Base-by-base conservation (phyloP, 2,888 invertebrate species). In the Spilarctia lutea region DNA sequence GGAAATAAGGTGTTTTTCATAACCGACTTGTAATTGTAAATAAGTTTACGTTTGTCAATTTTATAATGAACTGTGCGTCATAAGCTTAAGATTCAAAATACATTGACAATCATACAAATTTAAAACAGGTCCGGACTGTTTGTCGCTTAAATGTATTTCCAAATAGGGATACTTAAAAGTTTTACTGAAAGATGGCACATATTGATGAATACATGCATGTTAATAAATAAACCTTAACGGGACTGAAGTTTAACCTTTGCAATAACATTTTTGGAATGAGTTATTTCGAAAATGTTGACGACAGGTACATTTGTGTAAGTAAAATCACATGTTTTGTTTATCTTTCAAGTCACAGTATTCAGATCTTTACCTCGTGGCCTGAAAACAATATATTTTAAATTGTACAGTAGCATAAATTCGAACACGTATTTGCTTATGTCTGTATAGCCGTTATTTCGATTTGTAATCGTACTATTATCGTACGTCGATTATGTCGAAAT, bases 1-100 rank as follows among this genome's bases (percentile, higher is more conserved):
- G 85, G 87, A 89, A 88, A 86, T 87, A 83, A 85, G 85, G 84
- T 87, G 85, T 87, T 87, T 88, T 86, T 85, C 86, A 86, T 86
- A 86, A 81, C 75, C 73, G 42, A 72, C 10, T 35, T 71, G 78
- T 75, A 72, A 75, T 71, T 48, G 48, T 35, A 20, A n/a, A 30
- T 7, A 2, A 52, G 27, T 11, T 33, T 11, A 16, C n/a, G 10
- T 2, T 75, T n/a, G 8, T 0, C 16, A 60, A 75, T 68, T 70
- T n/a, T n/a, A n/a, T n/a, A n/a, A 70, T 63, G 24, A 52, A 60
- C 72, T 65, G 67, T 65, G 68, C 6, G 1, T 24, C 7, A 48
- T 24, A 6, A 2, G 0, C 0, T 24, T 68, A 82, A 42, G 42
- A 68, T 69, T 42, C 27, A 16, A 66, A 81, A 72, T 78, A 45